Evolutionary conservation across 2,888 invertebrate species (phyloP).

Genomic region (Ceriagrion tenellum): DNA sequence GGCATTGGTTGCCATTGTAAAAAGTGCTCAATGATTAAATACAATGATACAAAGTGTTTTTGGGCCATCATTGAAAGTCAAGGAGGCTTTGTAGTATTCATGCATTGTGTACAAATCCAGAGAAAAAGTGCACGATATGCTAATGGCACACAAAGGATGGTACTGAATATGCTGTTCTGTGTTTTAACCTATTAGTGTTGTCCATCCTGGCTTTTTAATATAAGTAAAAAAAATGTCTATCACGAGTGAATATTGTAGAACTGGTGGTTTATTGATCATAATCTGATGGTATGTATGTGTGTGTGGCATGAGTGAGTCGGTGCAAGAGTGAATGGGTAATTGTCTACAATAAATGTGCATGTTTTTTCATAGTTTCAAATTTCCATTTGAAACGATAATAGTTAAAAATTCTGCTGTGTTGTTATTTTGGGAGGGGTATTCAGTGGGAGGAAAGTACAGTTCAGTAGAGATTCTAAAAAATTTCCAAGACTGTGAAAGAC

Average conservation of each 20-base stretch:
- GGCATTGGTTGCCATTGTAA: conserved; percentile 50
- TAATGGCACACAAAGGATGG: conserved; percentile 64
- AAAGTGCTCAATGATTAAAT: conserved; percentile 61
- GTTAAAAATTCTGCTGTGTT: conserved; percentile 34
- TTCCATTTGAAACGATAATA: not conserved
- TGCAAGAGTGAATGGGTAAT: conserved; percentile 48
- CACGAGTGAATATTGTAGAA: conserved; percentile 58
- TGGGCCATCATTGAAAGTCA: conserved; percentile 58
- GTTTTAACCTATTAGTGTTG: conserved; percentile 63
- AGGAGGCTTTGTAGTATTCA: conserved; percentile 66
- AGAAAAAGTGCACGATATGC: conserved; percentile 57
- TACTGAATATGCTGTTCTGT: conserved; percentile 56
- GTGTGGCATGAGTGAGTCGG: conserved; percentile 42
- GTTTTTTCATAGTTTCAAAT: not conserved
- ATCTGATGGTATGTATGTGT: conserved; percentile 45
- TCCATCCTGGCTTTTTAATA: conserved; percentile 64
- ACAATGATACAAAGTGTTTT: conserved; percentile 29
- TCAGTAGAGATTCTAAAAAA: conserved; percentile 5
- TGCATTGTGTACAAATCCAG: conserved; percentile 62
- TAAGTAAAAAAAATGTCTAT: conserved; percentile 41
- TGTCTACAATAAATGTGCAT: conserved; percentile 39
- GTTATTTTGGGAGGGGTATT: not conserved
- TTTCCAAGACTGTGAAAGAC: conserved; percentile 33
- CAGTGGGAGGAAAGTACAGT: not conserved
- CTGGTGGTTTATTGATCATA: conserved; percentile 58